Percentiles rank a stretch among this genome's conserved stretches.
Conservation (phyloP, 2,797 vertebrate species). For the Anolis apletophallus region DNA sequence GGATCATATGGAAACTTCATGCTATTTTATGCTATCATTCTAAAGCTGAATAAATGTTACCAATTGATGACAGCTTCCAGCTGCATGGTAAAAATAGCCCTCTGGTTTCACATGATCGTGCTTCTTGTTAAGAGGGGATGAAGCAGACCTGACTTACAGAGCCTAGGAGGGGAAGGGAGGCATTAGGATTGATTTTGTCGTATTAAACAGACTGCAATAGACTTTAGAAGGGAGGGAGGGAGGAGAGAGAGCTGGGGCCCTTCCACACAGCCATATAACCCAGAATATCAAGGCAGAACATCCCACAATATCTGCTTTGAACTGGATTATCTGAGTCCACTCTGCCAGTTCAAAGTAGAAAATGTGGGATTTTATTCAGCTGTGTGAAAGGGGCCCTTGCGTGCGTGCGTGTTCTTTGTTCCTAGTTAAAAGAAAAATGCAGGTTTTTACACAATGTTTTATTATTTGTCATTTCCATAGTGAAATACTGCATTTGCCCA, state of each 20-base stretch:
- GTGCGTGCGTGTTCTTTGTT: not conserved
- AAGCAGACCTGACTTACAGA: constrained; percentile 61
- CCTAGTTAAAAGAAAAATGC: not conserved
- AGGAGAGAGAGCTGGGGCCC: too few relatives aligned
- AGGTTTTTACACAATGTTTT: constrained; percentile 4
- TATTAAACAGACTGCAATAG: constrained; percentile 6
- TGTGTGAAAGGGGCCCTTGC: too few relatives aligned
- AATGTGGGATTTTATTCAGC: too few relatives aligned
- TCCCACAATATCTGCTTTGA: too few relatives aligned
- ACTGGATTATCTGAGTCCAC: too few relatives aligned
- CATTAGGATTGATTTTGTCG: constrained; percentile 36
- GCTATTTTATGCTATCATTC: constrained; percentile 71
- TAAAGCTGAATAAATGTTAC: constrained; percentile 75
- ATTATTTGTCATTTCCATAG: not conserved
- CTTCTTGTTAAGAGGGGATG: constrained; percentile 72
- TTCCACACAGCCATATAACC: too few relatives aligned
- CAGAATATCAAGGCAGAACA: too few relatives aligned
- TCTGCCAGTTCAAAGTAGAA: too few relatives aligned
- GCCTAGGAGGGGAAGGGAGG: constrained; percentile 36
- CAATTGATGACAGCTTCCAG: constrained; percentile 76
- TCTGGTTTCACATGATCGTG: constrained; percentile 69
- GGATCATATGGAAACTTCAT: constrained; percentile 74
- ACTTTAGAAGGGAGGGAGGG: not conserved
- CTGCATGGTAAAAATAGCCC: constrained; percentile 76
- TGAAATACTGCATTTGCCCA: not conserved